Base-by-base conservation (phyloP, 2,888 invertebrate genomes). In the Sesia bembeciformis region DNA sequence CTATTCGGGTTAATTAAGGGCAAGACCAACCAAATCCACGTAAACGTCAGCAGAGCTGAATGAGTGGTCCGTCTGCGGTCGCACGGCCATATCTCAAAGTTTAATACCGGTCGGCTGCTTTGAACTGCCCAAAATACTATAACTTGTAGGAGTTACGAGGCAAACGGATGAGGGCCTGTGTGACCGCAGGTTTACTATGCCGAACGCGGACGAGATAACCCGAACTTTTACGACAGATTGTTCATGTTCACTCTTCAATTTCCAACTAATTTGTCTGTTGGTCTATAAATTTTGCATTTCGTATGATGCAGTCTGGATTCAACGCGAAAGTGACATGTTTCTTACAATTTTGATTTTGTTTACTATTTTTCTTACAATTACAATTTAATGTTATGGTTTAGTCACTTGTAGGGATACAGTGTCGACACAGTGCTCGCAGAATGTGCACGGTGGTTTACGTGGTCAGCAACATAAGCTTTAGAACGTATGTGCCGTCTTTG, bases 61-160 rank as follows among this genome's bases (percentile, higher is more conserved):
- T 46, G 46, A 46, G 46, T 8, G 46, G 77, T 75, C 77, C 74
- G 78, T 76, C 78, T 75, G 75, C 68, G 72, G 71, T 73, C 68
- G 70, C 71, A 79, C 73, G 73, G 75, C 81, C 76, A 71, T 88
- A 83, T 86, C 78, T 87, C 84, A 85, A 77, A 62, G 77, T 82
- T 85, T 87, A 84, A 84, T 82, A 76, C 69, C 67, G 71, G 80
- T 74, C 87, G 87, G 86, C 75, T 62, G 79, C 86, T 88, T 88
- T 88, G 87, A 84, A 76, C 80, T 78, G 79, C 64, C 80, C 83
- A 76, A 78, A 84, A 86, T 81, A 85, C 87, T 83, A 88, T 87
- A 87, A 86, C 83, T 79, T 84, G 74, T 68, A 68, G 76, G 73
- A 84, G 78, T 87, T 87, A 87, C 74, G 87, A 80, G 76, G 69